Evolutionary conservation across 2,113 vertebrate genomes (phyloP), one percentile per base, ranked within the genome.

Genomic region (Corythoichthys intestinalis): DNA sequence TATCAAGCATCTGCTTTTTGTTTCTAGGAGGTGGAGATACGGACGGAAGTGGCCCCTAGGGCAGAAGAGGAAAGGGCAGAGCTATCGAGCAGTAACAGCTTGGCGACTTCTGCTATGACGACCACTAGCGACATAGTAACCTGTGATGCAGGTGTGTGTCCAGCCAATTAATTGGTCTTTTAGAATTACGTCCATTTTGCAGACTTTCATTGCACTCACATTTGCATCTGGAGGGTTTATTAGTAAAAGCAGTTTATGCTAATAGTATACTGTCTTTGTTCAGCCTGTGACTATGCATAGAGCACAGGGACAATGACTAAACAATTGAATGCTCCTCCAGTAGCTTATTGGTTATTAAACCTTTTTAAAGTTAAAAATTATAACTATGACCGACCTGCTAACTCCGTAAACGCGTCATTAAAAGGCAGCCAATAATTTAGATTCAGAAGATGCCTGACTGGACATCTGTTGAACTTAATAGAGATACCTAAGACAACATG

Each of bases 31-130:
- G 81, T 77, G 44, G 84, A 87, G 5, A 64, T 49, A 0, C 71
- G 66, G 14, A 74, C 79, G 54, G 85, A 83, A 66, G 56, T 84
- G 57, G 83, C 87, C 70, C 83, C 85, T 0, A 88, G 87, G 71
- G 88, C 79, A 0, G 90, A 88, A 72, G 88, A 91, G 57, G 88
- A 90, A 69, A 80, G 82, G 4, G 86, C 44, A 2, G 87, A 76
- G 73, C 82, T 80, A 2, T 89, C 79, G 0, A 85, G 83, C 72
- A 85, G 91, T 12, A 92, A 95, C 91, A 0, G 87, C 83, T 4
- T 87, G 83, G 28, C 87, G 84, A 72, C 78, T 35, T 8, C 67
- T 0, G 38, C 54, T 44, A 50, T 28, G 70, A 64, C 73, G 60
- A 69, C 11, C 37, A 2, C 39, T 2, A 47, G 59, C 2, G 76